A percentile compares a stretch with the other conserved stretches of the same genome.
Evolutionary conservation across 2,113 vertebrate species (phyloP).

Genomic region (Sceloporus undulatus): DNA sequence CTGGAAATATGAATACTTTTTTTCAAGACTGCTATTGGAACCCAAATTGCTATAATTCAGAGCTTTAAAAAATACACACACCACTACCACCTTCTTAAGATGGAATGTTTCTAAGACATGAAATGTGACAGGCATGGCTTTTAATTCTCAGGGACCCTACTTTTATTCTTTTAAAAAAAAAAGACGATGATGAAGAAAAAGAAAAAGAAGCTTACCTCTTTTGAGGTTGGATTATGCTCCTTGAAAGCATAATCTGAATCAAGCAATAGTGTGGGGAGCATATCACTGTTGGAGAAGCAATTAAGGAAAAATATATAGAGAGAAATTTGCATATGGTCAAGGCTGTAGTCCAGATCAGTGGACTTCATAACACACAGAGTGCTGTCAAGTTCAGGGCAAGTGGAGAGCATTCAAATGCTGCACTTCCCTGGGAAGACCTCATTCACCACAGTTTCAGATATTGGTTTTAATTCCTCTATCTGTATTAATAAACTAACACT

Average conservation of each 20-base stretch:
- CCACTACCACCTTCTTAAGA: background rate
- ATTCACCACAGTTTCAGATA: background rate
- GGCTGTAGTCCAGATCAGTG: background rate
- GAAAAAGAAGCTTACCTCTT: constrained; percentile 27
- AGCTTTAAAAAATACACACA: background rate
- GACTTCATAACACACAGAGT: background rate
- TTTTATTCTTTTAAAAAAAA: constrained; percentile 23
- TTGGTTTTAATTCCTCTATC: background rate
- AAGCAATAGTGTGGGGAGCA: background rate
- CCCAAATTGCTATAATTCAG: background rate
- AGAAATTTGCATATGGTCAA: constrained; percentile 1
- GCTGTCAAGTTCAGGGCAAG: background rate
- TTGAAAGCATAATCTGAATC: constrained; percentile 27
- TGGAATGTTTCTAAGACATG: background rate
- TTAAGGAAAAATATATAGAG: background rate
- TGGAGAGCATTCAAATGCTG: background rate
- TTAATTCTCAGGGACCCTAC: constrained; percentile 8
- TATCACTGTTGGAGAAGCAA: background rate
- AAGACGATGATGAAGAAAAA: background rate
- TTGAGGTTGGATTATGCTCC: constrained; percentile 21
- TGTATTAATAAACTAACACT: background rate
- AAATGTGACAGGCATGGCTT: constrained; percentile 14
- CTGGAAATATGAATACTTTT: background rate
- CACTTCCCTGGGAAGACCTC: background rate
- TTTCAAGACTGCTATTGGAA: background rate